Evolutionary conservation across 2,797 vertebrate genomes (phyloP), one percentile per base, ranked within the genome.

Genomic region (Numenius phaeopus): DNA sequence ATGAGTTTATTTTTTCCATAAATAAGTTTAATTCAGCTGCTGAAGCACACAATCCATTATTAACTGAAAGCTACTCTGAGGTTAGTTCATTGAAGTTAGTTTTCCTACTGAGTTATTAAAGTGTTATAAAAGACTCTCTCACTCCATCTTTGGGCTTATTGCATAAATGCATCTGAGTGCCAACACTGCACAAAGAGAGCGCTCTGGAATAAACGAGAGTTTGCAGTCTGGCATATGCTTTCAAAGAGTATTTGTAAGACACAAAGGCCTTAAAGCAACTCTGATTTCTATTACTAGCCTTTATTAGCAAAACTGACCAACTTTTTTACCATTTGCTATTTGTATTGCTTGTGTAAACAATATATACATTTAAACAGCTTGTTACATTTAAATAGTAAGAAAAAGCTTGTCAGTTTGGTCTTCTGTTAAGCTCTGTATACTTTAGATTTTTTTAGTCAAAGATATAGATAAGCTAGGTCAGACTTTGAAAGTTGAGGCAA

Each of bases 81-180:
- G 34, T 76, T 94, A 37, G 88, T 92, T 83, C 81, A 61, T 3
- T 92, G 61, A 76, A 85, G 75, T 83, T 90, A 70, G 77, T 83
- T 96, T 93, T 89, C 55, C 71, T 89, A n/a, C 37, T 71, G 67
- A 87, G 75, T 65, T 90, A 83, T 79, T 91, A 21, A 87, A 90
- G 66, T 65, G 37, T 59, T 97, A 73, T 83, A 89, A 96, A 94
- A 96, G 90, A 95, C 93, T 96, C 96, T 94, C 95, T 96, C 79
- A 93, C 95, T 90, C 93, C 94, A 95, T 92, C 96, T 97, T 96
- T 97, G 95, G 94, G 94, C 59, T 80, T 90, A 37, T 77, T 93
- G 88, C 83, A 90, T 97, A 94, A 97, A 89, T 94, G 94, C 91
- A 96, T 67, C 88, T 57, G 61, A 80, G 78, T 89, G 87, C 81